Evolutionary conservation across 2,888 invertebrate genomes (phyloP), one percentile per base, ranked within the genome.

Genomic region (Ecliptopera silaceata): DNA sequence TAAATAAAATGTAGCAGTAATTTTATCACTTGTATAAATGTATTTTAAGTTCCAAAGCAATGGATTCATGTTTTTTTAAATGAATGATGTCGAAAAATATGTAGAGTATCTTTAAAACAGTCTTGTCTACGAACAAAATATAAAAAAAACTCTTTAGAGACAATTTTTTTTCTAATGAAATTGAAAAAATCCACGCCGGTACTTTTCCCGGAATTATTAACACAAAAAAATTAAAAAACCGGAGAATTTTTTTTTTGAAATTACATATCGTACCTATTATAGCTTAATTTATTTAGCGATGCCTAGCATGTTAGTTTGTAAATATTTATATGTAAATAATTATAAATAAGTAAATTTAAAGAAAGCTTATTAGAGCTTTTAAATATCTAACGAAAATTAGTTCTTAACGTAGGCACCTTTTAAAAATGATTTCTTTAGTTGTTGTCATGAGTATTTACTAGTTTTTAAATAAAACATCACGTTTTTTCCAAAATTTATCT

Each of bases 241-340:
- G n/a, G n/a, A n/a, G n/a, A n/a, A n/a, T n/a, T n/a, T 48, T 12
- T 18, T 39, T 17, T 11, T 20, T 34, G 26, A 26, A 42, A 52
- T 55, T 60, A 57, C 63, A 60, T 63, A 60, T 63, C 57, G 43
- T 47, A 44, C 50, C 18, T 20, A 45, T 41, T 8, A 41, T 43
- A n/a, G 2, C 4, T 6, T 53, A 36, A 15, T 53, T 51, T 52
- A 53, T 47, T 41, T 55, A 53, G 53, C 52, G 39, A 58, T 65
- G 65, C 65, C 49, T 59, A 61, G 66, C 68, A 66, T 64, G 61
- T 57, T 62, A 47, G 26, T 36, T 38, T 63, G 52, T 63, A 60
- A 36, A 55, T 48, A 59, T n/a, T 44, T 59, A 32, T 29, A 41
- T 63, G 52, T 63, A 60, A 36, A 55, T 48, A 59, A 13, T 44